Evolutionary conservation across 2,797 vertebrate genomes (phyloP), one percentile per base, ranked within the genome.

Genomic region (Thripadectes ignobilis): DNA sequence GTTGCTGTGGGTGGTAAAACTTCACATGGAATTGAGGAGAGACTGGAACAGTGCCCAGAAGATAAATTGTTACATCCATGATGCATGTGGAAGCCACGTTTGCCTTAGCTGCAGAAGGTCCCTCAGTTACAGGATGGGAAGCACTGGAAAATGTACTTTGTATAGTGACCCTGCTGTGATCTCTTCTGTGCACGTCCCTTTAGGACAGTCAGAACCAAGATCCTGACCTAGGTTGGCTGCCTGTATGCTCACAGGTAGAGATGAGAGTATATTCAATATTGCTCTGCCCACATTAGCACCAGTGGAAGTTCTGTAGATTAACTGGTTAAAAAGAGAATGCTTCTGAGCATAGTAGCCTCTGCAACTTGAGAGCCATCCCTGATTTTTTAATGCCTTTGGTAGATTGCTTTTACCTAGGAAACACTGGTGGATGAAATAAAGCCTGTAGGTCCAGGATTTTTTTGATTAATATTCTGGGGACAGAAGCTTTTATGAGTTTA

Each of bases 51-150:
- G 14, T 58, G 24, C 46, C 67, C 32, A 58, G 55, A 84, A 69
- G n/a, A 84, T 2, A 81, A 92, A 26, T 68, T 82, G n/a, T 51
- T 88, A 7, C 36, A 26, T 57, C 23, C 36, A 16, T 29, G 14
- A 41, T 74, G 27, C 1, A 1, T 38, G 24, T 58, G n/a, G 34
- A 90, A 93, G 6, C 30, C 18, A 20, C 5, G 0, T 74, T 86
- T 62, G 20, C 36, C 14, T 65, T 34, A 45, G 63, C 46, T 82
- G 51, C 61, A 54, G 69, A 77, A 90, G 46, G 14, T 72, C 38
- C 54, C 24, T 84, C 0, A 0, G 10, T 0, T 90, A 39, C 32
- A 46, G 69, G 84, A 51, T 0, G 2, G 34, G 49, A 77, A 75
- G 71, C 19, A 5, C 14, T 62, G 34, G 59, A 34, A 87, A 82